These are phyloP conservation scores for Leucopsar rothschildi DNA, from an alignment of 2,113 vertebrate species.

Conservation along the genomic window DNA sequence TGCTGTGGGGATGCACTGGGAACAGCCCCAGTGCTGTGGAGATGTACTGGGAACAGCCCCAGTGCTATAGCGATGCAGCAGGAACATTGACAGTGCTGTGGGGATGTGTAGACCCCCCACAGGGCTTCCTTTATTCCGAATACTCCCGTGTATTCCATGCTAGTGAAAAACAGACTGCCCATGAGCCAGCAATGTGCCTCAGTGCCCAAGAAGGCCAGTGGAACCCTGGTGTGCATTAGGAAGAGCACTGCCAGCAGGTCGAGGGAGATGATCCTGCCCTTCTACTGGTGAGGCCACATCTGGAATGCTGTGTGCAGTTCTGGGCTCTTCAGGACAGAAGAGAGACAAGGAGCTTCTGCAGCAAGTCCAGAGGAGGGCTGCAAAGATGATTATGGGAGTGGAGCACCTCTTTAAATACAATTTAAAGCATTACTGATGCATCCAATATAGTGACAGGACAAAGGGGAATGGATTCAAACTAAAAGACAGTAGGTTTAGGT, in stretches of 20 bases:
- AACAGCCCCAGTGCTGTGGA: accelerated
- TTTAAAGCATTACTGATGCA: neutral
- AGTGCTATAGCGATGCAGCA: neutral
- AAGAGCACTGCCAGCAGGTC: neutral
- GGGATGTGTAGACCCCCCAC: too few species aligned
- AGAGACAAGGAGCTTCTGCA: neutral
- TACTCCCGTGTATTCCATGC: neutral
- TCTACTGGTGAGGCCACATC: neutral
- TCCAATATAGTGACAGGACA: neutral
- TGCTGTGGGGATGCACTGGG: too few species aligned
- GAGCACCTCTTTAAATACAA: neutral
- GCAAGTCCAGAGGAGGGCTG: neutral
- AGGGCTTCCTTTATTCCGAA: accelerated
- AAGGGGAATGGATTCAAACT: neutral
- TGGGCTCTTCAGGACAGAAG: neutral
- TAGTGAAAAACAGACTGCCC: neutral
- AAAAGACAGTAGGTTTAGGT: neutral
- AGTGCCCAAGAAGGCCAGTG: neutral
- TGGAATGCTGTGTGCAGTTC: neutral
- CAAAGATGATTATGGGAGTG: neutral
- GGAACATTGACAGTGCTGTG: neutral
- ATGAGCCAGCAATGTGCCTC: accelerated
- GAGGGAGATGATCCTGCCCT: neutral
- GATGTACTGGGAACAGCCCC: accelerated
- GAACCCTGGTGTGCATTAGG: neutral